Percentiles rank a stretch among this genome's conserved stretches.
Conservation (phyloP, 2,888 invertebrate species). For the Thera britannica region DNA sequence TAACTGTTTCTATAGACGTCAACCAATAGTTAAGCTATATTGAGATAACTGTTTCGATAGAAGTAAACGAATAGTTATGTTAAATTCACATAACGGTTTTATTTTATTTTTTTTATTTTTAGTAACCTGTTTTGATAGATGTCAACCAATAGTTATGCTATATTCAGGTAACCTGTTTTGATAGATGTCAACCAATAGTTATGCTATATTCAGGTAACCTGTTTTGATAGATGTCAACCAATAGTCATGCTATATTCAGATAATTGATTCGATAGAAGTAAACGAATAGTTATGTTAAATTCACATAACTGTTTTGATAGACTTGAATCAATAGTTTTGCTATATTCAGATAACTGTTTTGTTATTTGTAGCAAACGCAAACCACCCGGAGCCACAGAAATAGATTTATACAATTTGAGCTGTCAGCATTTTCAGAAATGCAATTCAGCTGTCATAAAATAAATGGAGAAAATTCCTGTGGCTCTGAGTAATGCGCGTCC, state of each 20-base stretch:
- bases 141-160: neutral
- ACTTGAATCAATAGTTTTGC: neutral
- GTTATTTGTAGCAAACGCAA: neutral
- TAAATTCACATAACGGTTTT: neutral
- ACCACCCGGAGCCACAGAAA: neutral
- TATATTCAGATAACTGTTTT: neutral
- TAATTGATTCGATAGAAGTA: neutral
- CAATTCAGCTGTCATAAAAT: neutral
- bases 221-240: neutral
- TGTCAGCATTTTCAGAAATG: neutral
- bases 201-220: neutral
- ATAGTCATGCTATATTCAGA: neutral
- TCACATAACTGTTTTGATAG: neutral
- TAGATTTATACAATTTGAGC: neutral
- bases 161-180: too few relatives aligned
- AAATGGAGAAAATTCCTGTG: neutral
- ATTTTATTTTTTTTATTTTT: too few relatives aligned
- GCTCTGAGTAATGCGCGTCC: constrained; percentile 1
- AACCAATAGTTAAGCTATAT: neutral
- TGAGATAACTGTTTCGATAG: neutral
- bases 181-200: neutral
- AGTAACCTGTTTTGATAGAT: neutral
- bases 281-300: neutral
- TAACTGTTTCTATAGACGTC: neutral
- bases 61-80: neutral